phyloP scores from a whole-genome alignment of 1,140 invertebrate genomes.

The Zaprionus vittiger region DNA sequence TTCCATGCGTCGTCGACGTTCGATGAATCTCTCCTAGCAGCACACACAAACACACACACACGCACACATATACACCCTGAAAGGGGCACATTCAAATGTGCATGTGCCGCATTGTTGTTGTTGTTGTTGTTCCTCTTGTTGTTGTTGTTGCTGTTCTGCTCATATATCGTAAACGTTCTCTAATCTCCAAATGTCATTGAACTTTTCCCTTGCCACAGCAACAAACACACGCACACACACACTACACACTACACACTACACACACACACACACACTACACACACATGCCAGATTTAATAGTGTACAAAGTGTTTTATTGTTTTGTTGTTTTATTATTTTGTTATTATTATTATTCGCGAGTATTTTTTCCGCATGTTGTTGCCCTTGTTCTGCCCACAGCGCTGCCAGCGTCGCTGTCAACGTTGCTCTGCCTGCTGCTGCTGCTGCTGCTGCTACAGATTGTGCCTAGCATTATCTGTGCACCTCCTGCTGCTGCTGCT shows the following conservation, averaged over 20 bases:
- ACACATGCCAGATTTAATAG: neutral
- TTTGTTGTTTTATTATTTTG: conserved; percentile 64
- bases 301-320: neutral
- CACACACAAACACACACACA: conserved; percentile 26
- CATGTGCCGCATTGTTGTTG: conserved; percentile 42
- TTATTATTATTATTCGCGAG: conserved; percentile 67
- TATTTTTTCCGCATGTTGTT: conserved; percentile 52
- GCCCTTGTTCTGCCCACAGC: conserved; percentile 40
- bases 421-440: conserved; percentile 2
- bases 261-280: neutral
- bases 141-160: conserved; percentile 39
- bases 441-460: conserved; percentile 18
- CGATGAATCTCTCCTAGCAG: conserved; percentile 49
- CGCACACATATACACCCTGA: neutral
- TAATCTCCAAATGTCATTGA: conserved; percentile 79
- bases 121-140: neutral
- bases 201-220: conserved; percentile 46
- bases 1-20: conserved; percentile 56
- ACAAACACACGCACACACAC: neutral
- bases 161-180: conserved; percentile 59
- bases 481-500: neutral
- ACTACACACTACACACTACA: neutral
- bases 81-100: conserved; percentile 67
- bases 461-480: conserved; percentile 26
- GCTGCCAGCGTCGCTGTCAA: conserved; percentile 1